These are phyloP conservation scores for Crepidodera aurea DNA, from an alignment of 2,888 invertebrate species.

Conservation along the genomic window DNA sequence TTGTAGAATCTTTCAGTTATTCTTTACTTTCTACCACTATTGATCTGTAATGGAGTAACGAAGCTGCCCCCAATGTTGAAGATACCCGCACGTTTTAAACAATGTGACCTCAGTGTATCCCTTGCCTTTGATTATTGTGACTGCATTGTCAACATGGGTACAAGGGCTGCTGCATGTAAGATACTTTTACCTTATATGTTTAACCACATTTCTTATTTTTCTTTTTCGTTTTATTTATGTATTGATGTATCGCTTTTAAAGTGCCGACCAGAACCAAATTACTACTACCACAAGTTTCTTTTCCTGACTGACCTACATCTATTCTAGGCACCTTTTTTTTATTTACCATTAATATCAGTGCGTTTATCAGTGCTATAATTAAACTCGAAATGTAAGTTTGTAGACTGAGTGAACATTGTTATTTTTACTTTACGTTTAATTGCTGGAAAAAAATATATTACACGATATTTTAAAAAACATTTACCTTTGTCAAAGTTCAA, in stretches of 20 bases:
- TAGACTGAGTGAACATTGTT: too few relatives aligned
- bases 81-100: slow-evolving; percentile 64
- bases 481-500: too few relatives aligned
- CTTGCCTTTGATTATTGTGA: slow-evolving; percentile 65
- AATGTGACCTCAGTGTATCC: slow-evolving; percentile 65
- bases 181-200: slow-evolving; percentile 56
- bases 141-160: slow-evolving; percentile 81
- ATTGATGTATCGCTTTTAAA: slow-evolving; percentile 15
- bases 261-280: slow-evolving; percentile 39
- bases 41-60: slow-evolving; percentile 61
- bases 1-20: slow-evolving; percentile 60
- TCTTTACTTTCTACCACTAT: slow-evolving; percentile 60
- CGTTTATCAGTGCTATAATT: too few relatives aligned
- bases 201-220: slow-evolving; percentile 41
- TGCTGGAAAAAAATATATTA: too few relatives aligned
- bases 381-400: too few relatives aligned
- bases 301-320: too few relatives aligned
- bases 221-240: slow-evolving; percentile 24
- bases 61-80: slow-evolving; percentile 63
- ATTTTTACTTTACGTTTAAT: too few relatives aligned
- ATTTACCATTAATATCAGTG: too few relatives aligned
- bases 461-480: too few relatives aligned
- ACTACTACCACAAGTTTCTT: slow-evolving; percentile 20
- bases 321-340: too few relatives aligned
- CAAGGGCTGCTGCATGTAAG: slow-evolving; percentile 93